Conservation (phyloP, 1,140 invertebrate genomes). For the Planococcus citri region DNA sequence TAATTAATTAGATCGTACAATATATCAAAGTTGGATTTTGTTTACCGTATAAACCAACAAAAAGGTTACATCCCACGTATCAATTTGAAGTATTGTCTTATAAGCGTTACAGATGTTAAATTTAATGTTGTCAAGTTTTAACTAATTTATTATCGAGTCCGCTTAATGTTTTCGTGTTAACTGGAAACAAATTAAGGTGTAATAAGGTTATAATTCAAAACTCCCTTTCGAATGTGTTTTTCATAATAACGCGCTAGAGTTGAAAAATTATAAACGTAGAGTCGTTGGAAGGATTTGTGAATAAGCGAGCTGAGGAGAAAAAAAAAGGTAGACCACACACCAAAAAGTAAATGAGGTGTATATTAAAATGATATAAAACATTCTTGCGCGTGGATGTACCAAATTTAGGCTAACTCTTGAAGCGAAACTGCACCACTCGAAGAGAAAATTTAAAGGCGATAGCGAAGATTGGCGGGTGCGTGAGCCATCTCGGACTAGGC, state of each 20-base stretch:
- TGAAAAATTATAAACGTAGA: background rate
- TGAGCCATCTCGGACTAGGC: too few relatives aligned
- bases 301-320: background rate
- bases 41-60: background rate
- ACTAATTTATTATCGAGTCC: constrained; percentile 1
- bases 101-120: constrained; percentile 1
- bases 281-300: background rate
- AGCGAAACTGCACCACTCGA: too few relatives aligned
- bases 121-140: constrained; percentile 14
- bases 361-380: background rate
- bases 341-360: background rate
- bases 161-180: constrained; percentile 11
- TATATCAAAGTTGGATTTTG: background rate
- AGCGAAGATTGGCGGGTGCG: too few relatives aligned
- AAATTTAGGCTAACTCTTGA: too few relatives aligned
- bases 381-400: background rate
- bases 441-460: too few relatives aligned
- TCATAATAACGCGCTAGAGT: background rate
- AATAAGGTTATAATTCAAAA: constrained; percentile 20
- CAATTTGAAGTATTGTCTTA: constrained; percentile 12
- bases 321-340: background rate
- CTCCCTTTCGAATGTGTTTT: background rate
- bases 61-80: constrained; percentile 2
- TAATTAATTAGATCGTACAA: background rate
- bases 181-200: constrained; percentile 18